Evolutionary conservation across 2,888 invertebrate genomes (phyloP), one percentile per base, ranked within the genome.

Genomic region (Rapana venosa): DNA sequence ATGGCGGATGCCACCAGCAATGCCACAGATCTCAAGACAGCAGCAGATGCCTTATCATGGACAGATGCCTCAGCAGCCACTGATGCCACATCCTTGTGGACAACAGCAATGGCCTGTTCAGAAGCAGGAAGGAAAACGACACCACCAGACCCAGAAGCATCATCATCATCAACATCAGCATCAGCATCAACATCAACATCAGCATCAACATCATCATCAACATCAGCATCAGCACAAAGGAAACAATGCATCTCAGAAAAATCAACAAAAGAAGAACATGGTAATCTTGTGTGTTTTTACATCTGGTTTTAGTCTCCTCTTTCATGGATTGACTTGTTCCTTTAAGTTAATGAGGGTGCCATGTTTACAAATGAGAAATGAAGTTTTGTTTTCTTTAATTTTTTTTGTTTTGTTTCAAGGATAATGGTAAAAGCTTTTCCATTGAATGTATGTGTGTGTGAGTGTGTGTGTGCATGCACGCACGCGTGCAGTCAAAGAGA

Each of bases 241-340:
- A 17, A 83, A 66, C 32, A 87, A 22, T 4, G 17, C 47, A 8
- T n/a, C 56, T 2, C 58, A 66, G 36, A 81, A 36, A 32, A 58
- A 70, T 35, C 70, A 61, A 20, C 83, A 88, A 11, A 83, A 88
- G 83, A 83, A 83, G 77, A 58, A 36, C 32, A 15, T 79, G 32
- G 86, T 84, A 56, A 70, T 77, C 74, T 26, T n/a, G 26, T 30
- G 30, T n/a, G 20, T 47, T 47, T 47, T 47, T 47, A 47, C 47
- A 5, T 47, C 47, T 5, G 47, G 47, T 47, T 47, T 47, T 47
- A 47, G 47, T 47, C 47, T 47, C 47, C 8, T 47, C 4, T 47
- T 47, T 47, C 47, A 8, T 47, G 2, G 47, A 8, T 8, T 47
- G 47, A 5, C 8, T 47, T 47, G 47, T 47, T 47, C 47, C 47